Evolutionary conservation across 2,888 invertebrate genomes (phyloP), one percentile per base, ranked within the genome.

Genomic region (Amphipyra berbera): DNA sequence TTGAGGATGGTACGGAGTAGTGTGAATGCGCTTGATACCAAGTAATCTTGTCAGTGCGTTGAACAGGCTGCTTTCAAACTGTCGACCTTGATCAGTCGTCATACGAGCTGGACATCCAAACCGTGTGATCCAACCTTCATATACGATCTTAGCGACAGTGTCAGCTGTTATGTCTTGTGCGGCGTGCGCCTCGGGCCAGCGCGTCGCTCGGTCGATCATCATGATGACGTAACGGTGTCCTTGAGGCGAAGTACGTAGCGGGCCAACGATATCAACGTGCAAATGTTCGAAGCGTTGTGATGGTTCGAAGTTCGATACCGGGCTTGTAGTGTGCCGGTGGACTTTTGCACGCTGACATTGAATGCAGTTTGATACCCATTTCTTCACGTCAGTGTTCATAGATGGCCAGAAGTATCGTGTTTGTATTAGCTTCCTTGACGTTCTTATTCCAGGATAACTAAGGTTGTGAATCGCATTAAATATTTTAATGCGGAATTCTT

Each of bases 71-170:
- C 45, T 50, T n/a, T 61, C 61, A 14, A 55, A 61, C n/a, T 62
- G 61, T 1, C 56, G 55, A 6, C 56, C 61, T 52, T 62, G 56
- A 12, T 62, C 62, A 8, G 46, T 57, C 2, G 57, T 62, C 30
- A 62, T 41, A 4, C 12, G 9, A 2, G n/a, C 45, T n/a, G 62
- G 57, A 27, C 56, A 62, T 10, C 62, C 62, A 1, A 62, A 62
- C 5, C 62, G n/a, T 10, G 40, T 2, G 0, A 62, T 57, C 62
- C 62, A 62, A 1, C 14, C 27, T n/a, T 62, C 50, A 10, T 47
- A 62, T 0, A 52, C 14, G 0, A 30, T 46, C 9, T 35, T 56
- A 0, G 52, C 57, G 5, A 62, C 35, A 6, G 50, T 45, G 8
- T 49, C 55, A 8, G 49, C 49, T n/a, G 41, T 40, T 2, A 60